Evolutionary conservation across 2,888 invertebrate genomes (phyloP), one percentile per base, ranked within the genome.

Genomic region (Archips xylosteana): DNA sequence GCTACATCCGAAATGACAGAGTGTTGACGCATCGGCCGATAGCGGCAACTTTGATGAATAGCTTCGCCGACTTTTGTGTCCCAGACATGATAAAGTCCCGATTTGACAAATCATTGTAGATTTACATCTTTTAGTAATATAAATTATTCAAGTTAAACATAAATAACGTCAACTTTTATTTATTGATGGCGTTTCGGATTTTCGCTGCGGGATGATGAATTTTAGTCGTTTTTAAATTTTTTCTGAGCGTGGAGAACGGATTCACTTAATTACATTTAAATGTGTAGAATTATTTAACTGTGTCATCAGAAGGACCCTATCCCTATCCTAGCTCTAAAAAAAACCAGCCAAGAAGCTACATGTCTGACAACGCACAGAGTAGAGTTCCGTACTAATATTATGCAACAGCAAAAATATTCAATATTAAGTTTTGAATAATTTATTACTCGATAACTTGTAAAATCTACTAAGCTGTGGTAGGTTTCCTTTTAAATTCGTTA

Each of bases 21-120:
- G 86, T 84, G 89, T 83, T 79, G 91, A 91, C 91, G 77, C 78
- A 71, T 76, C 82, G 90, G 90, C 89, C 89, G 91, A 92, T 91
- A 89, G 65, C 69, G 75, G 74, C 71, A 75, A 75, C 59, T 75
- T 78, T 83, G 89, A 89, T 85, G 83, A 86, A 91, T 90, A 82
- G 75, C 78, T 78, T 75, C 82, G 82, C 78, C 78, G 83, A 84
- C 84, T 82, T 82, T 85, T 83, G 82, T 84, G 82, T 79, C 79
- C 80, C 86, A 81, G 86, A 86, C 85, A 86, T 83, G 86, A 86
- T 87, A 84, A 82, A 81, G 77, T 73, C 66, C 72, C 75, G 71
- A 80, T 80, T 84, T 87, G 89, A 88, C 86, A 87, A 87, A 88
- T 75, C 67, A 75, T 70, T 66, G 34, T 66, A 61, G 75, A 72